Base-by-base conservation (phyloP, 2,113 vertebrate genomes). In the Oncorhynchus masou region DNA sequence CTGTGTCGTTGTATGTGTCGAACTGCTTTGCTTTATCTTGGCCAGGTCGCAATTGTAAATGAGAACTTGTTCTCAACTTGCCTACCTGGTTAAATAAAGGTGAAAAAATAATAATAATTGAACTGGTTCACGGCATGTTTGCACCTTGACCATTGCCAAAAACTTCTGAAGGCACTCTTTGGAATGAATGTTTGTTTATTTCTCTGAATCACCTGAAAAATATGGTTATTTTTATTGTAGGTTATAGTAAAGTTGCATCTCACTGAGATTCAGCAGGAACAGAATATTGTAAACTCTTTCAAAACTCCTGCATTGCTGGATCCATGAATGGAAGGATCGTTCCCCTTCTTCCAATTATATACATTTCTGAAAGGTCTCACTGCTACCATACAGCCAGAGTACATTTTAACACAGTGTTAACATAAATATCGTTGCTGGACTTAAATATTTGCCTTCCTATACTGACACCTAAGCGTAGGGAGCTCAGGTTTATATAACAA, bases 361-460 rank as follows among this genome's bases (percentile, higher is more conserved):
- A 1, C 2, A 3, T 51, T 51, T 54, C 64, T 74, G 34, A 74
- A 22, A 1, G 0, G 64, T 57, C 76, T 51, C 27, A 68, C 49
- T 7, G 34, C 22, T 67, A 49, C 57, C 48, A 34, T 73, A 62
- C 74, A 51, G 9, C 48, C 31, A 65, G 16, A 73, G n/a, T 45
- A 70, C 71, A 69, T 82, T 81, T 60, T 87, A 74, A 34, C 82
- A 83, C 75, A 68, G 75, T 83, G 79, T 83, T 83, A 85, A 82
- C 9, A 87, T 67, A 88, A 82, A 82, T 79, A 51, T 79, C 74
- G 74, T 70, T 20, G 34, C 69, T 71, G 45, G 5, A 45, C 25
- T 34, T 48, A 79, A 3, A 45, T 82, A 76, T 89, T 82, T 85
- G 73, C 27, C 67, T 84, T 88, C 83, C 80, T 73, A 81, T 87